Evolutionary conservation across 2,888 invertebrate species (phyloP).

Genomic region (Cheilosia impressa): DNA sequence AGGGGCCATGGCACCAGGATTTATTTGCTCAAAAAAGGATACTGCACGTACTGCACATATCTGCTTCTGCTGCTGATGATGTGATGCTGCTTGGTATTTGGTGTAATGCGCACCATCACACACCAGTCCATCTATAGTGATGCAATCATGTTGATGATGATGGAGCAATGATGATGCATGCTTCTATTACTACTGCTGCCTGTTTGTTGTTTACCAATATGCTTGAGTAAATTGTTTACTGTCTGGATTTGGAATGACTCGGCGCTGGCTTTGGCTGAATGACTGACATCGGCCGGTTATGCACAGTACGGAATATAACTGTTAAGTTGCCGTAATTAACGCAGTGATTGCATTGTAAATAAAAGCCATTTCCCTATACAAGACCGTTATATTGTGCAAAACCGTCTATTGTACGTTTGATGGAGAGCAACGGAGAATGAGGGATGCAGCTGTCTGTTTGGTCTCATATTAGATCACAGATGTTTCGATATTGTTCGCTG

Average conservation of each 20-base stretch:
- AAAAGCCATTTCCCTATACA: constrained; percentile 61
- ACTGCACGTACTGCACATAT: constrained; percentile 26
- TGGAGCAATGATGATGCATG: constrained; percentile 41
- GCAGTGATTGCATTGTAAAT: constrained; percentile 74
- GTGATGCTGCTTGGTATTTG: constrained; percentile 4
- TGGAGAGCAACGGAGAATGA: constrained; percentile 5
- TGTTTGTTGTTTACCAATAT: constrained; percentile 71
- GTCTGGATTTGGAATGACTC: constrained; percentile 66
- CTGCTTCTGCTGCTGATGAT: background rate
- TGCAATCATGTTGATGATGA: constrained; percentile 33
- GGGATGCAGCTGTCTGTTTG: constrained; percentile 4
- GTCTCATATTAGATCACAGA: constrained; percentile 20
- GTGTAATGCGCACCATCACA: constrained; percentile 38
- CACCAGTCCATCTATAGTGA: constrained; percentile 54
- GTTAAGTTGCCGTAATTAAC: constrained; percentile 72
- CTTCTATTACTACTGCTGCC: constrained; percentile 23
- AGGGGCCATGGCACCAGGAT: constrained; percentile 44
- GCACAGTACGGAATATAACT: constrained; percentile 17
- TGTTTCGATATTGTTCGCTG: background rate
- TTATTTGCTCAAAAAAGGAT: constrained; percentile 66
- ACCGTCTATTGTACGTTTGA: constrained; percentile 41
- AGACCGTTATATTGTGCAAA: constrained; percentile 47
- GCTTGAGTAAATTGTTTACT: constrained; percentile 73
- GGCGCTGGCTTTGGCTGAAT: constrained; percentile 34
- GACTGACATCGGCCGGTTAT: background rate